Evolutionary conservation across 2,797 vertebrate genomes (phyloP).

Genomic region (Myotis pilosus): DNA sequence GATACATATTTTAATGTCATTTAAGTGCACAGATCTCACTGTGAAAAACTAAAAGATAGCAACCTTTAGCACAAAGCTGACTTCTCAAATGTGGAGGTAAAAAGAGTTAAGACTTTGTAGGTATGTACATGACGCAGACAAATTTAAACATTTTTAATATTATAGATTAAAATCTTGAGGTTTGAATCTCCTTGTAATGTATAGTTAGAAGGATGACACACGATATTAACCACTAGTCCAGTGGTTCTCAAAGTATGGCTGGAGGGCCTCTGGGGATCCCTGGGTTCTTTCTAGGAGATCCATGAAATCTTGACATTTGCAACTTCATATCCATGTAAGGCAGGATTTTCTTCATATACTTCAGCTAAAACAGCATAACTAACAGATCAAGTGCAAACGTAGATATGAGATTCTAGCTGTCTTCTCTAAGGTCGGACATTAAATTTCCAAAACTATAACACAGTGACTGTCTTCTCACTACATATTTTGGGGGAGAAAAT

Average conservation of each 20-base stretch:
- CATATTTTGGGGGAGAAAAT: background rate
- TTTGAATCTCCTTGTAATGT: background rate
- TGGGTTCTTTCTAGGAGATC: background rate
- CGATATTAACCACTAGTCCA: background rate
- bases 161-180: slow-evolving; percentile 34
- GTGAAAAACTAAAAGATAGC: background rate
- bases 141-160: background rate
- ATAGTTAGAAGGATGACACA: background rate
- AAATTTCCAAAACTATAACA: slow-evolving; percentile 14
- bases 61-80: slow-evolving; percentile 2
- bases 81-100: background rate
- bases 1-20: background rate
- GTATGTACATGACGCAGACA: background rate
- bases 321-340: background rate
- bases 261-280: background rate
- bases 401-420: background rate
- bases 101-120: background rate
- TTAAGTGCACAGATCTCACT: background rate
- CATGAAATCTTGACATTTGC: background rate
- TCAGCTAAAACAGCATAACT: background rate
- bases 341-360: background rate
- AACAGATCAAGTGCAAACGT: background rate
- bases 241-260: background rate
- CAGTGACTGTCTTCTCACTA: background rate
- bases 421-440: background rate